Evolutionary conservation across 92 coral and sea anemone species (phyloP).

Genomic region (Siderastrea siderea): DNA sequence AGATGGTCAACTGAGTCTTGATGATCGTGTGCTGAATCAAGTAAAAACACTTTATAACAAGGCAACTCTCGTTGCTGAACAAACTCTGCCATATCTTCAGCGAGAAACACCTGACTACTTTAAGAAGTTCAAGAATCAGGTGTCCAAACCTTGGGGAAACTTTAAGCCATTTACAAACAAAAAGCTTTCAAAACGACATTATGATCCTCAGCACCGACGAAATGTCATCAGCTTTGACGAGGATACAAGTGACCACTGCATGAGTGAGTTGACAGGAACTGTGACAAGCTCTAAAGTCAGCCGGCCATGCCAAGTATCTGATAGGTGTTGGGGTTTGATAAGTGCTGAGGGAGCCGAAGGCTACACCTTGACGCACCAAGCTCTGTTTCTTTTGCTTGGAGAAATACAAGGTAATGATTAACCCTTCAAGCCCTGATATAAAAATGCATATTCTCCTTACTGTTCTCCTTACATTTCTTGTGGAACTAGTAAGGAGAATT

Average conservation of each 20-base stretch:
- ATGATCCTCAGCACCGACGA: conserved; percentile 58
- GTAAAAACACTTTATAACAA: conserved; percentile 56
- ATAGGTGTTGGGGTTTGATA: conserved; percentile 78
- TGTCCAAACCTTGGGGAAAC: conserved; percentile 81
- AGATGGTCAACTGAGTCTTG: conserved; percentile 63
- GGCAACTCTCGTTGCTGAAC: conserved; percentile 69
- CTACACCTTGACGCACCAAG: conserved; percentile 88
- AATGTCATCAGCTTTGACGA: conserved; percentile 78
- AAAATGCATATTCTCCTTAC: too few relatives aligned
- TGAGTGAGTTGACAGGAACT: conserved; percentile 83
- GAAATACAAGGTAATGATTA: conserved; percentile 76
- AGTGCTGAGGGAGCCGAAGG: conserved; percentile 78
- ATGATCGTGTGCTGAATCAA: conserved; percentile 25
- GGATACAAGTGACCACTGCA: conserved; percentile 78
- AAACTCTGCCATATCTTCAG: conserved; percentile 74
- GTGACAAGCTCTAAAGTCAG: conserved; percentile 7
- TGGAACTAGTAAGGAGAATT: too few relatives aligned
- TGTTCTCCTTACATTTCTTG: too few relatives aligned
- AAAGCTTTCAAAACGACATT: conserved; percentile 37
- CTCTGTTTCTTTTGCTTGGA: conserved; percentile 81
- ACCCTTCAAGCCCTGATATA: too few relatives aligned
- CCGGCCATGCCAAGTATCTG: conserved; percentile 76
- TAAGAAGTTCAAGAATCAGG: conserved; percentile 71
- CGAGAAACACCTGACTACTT: conserved; percentile 61
- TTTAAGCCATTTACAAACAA: conserved; percentile 73